phyloP scores from a whole-genome alignment of 2,113 vertebrate genomes.

The Cygnus buccinator region DNA sequence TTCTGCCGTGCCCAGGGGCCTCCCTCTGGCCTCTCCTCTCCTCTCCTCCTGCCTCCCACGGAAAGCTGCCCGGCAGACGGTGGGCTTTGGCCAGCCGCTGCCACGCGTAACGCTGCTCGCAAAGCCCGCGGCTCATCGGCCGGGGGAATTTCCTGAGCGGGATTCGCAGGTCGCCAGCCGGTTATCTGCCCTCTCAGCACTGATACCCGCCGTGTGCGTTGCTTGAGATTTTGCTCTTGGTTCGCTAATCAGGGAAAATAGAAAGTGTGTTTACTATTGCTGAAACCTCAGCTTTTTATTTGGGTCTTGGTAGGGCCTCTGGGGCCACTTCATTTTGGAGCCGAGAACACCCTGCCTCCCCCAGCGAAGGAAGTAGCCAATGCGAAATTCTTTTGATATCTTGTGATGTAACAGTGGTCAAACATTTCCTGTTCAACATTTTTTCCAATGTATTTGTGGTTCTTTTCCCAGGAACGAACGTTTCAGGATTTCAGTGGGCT shows the following conservation, averaged over 20 bases:
- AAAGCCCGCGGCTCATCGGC: slow-evolving; percentile 82
- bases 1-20: background rate
- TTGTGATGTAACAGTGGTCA: slow-evolving; percentile 76
- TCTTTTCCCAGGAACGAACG: slow-evolving; percentile 69
- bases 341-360: slow-evolving; percentile 8
- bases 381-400: slow-evolving; percentile 78
- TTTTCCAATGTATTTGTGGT: slow-evolving; percentile 62
- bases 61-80: slow-evolving; percentile 41
- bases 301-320: background rate
- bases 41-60: slow-evolving; percentile 19
- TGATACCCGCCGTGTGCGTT: background rate
- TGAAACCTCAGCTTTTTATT: slow-evolving; percentile 16
- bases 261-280: background rate
- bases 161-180: slow-evolving; percentile 59
- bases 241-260: background rate
- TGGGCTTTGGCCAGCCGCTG: slow-evolving; percentile 61
- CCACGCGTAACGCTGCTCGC: slow-evolving; percentile 71
- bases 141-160: slow-evolving; percentile 82
- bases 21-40: background rate
- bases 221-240: slow-evolving; percentile 21
- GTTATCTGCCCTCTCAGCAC: slow-evolving; percentile 71
- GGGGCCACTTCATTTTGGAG: background rate
- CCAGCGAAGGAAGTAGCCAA: slow-evolving; percentile 63
- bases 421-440: slow-evolving; percentile 76
- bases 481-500: slow-evolving; percentile 37